phyloP scores from a whole-genome alignment of 2,113 vertebrate genomes.

The Python bivittatus region DNA sequence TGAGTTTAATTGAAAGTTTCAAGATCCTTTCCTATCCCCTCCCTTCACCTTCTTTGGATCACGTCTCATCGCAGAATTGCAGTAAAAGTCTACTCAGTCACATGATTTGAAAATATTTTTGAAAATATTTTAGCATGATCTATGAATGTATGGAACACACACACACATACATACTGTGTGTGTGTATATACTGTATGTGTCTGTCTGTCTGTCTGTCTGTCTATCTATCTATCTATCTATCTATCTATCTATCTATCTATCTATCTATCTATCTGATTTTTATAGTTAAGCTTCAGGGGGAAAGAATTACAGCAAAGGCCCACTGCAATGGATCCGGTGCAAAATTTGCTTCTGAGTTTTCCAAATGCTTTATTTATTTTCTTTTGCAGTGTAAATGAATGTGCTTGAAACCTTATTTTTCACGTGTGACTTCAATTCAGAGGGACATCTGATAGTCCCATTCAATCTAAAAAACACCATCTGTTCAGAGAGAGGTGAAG shows the following conservation, averaged over 20 bases:
- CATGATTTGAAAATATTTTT: background rate
- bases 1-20: background rate
- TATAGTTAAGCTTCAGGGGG: background rate
- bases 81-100: background rate
- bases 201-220: background rate
- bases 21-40: background rate
- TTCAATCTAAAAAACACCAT: constrained; percentile 31
- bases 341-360: background rate
- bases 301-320: background rate
- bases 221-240: background rate
- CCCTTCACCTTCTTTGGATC: background rate
- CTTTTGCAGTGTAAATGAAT: background rate
- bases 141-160: background rate
- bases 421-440: constrained; percentile 15
- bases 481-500: constrained; percentile 15
- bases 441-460: constrained; percentile 2
- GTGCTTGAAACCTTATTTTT: constrained; percentile 15
- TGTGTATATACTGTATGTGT: no score
- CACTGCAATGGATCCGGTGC: background rate
- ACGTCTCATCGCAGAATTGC: background rate
- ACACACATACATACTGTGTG: no score
- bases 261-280: background rate
- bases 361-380: background rate
- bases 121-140: background rate
- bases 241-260: background rate